Percentiles rank a stretch among this genome's conserved stretches.
These are phyloP conservation scores for Bombus haemorrhoidalis DNA, from an alignment of 1,140 invertebrate species.

Conservation along the genomic window DNA sequence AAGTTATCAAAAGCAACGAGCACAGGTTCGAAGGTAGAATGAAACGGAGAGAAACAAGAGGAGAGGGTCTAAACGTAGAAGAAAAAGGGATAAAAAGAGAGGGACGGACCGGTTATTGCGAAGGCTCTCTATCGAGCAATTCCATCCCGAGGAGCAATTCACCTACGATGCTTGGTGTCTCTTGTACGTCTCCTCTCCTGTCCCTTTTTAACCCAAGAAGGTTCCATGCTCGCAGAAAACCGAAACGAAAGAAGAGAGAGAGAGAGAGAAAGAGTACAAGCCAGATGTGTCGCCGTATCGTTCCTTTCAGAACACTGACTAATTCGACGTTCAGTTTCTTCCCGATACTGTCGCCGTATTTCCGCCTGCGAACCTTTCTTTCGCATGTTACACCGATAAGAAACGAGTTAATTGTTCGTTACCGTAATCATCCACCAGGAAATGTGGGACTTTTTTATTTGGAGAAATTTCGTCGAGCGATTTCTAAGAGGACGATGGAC, in stretches of 20 bases:
- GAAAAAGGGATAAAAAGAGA: background rate
- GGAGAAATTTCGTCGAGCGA: background rate
- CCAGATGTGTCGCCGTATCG: background rate
- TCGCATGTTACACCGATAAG: background rate
- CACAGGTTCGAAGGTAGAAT: slow-evolving; percentile 4
- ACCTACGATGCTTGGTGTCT: slow-evolving; percentile 33
- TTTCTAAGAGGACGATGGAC: too few relatives aligned
- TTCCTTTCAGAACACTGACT: slow-evolving; percentile 36
- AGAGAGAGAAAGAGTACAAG: background rate
- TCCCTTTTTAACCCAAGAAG: background rate
- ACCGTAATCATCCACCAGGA: background rate
- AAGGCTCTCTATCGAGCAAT: slow-evolving; percentile 59
- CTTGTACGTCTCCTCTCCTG: slow-evolving; percentile 2
- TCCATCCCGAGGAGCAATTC: slow-evolving; percentile 56
- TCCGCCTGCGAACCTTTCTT: too few relatives aligned
- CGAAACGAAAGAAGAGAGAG: background rate
- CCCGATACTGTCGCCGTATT: background rate
- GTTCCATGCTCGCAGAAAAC: background rate
- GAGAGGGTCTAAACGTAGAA: too few relatives aligned
- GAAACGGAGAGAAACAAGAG: slow-evolving; percentile 2
- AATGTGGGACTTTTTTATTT: background rate
- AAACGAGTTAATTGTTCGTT: slow-evolving; percentile 4
- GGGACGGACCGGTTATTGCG: slow-evolving; percentile 58
- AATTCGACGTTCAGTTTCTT: slow-evolving; percentile 52
- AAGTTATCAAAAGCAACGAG: slow-evolving; percentile 63